Percentiles rank a stretch among this genome's conserved stretches.
Evolutionary conservation across 1,140 invertebrate genomes (phyloP).

Genomic region (Halictus rubicundus): DNA sequence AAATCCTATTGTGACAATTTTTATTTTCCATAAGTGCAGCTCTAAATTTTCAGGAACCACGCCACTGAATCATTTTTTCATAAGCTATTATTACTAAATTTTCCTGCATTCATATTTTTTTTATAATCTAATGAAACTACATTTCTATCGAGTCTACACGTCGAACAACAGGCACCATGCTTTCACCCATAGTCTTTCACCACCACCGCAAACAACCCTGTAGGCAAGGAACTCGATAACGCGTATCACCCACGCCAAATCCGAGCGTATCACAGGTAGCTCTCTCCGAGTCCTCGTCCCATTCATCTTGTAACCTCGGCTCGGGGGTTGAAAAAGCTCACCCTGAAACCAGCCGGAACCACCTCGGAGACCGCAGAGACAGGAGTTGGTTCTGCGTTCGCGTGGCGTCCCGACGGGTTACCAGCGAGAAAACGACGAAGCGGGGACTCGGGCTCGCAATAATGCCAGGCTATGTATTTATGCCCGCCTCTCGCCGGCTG

Average conservation of each 20-base stretch:
- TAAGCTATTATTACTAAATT: too few relatives aligned
- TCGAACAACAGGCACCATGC: too few relatives aligned
- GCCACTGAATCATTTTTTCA: too few relatives aligned
- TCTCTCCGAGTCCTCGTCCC: not conserved
- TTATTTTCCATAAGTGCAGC: too few relatives aligned
- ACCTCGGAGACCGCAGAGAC: not conserved
- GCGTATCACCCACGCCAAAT: slow-evolving; percentile 11
- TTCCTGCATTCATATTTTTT: too few relatives aligned
- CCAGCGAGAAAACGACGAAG: slow-evolving; percentile 16
- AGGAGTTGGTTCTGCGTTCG: too few relatives aligned
- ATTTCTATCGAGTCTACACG: too few relatives aligned
- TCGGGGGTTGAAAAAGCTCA: not conserved
- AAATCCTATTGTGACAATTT: too few relatives aligned
- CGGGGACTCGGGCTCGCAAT: slow-evolving; percentile 4
- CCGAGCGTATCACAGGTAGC: slow-evolving; percentile 21
- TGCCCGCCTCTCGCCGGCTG: slow-evolving; percentile 5
- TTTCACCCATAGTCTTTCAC: too few relatives aligned
- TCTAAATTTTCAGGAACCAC: too few relatives aligned
- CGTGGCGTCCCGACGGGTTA: not conserved
- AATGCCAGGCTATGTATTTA: slow-evolving; percentile 15
- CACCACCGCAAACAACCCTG: not conserved
- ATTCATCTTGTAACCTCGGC: not conserved
- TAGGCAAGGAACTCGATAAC: slow-evolving; percentile 20
- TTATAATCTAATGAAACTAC: too few relatives aligned
- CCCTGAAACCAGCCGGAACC: too few relatives aligned